These are phyloP conservation scores for Aselliscus stoliczkanus DNA, from an alignment of 2,797 vertebrate species.

Conservation along the genomic window DNA sequence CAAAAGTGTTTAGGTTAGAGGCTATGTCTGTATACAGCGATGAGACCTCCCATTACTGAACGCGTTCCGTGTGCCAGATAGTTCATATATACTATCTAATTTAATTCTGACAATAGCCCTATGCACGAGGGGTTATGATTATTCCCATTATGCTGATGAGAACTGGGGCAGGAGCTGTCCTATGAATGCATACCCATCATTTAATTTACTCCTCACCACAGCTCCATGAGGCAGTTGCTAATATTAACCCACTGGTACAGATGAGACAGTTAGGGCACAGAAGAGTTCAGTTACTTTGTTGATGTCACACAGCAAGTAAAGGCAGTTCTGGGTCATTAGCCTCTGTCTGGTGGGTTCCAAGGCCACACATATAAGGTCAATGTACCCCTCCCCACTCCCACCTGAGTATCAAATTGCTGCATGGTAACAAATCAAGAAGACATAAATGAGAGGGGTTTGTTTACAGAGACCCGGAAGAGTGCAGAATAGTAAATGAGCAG, in stretches of 20 bases:
- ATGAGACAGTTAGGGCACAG: not conserved
- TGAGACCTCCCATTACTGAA: rapidly evolving
- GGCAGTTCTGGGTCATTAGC: not conserved
- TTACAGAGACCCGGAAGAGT: not conserved
- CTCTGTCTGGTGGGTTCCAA: not conserved
- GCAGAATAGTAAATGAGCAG: not conserved
- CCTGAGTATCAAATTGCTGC: no score
- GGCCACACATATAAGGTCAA: not conserved
- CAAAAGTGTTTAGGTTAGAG: not conserved
- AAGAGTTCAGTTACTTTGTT: not conserved
- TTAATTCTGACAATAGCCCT: not conserved
- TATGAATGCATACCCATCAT: rapidly evolving
- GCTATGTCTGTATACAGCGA: rapidly evolving
- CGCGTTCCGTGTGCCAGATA: rapidly evolving
- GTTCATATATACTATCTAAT: rapidly evolving
- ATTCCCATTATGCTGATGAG: not conserved
- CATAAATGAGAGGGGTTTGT: not conserved
- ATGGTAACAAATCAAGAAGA: not conserved
- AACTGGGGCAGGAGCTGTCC: not conserved
- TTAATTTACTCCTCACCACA: not conserved
- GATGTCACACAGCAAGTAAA: not conserved
- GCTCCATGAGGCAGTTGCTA: not conserved
- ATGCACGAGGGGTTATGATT: no score
- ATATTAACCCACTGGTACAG: rapidly evolving
- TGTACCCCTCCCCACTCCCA: not conserved